phyloP scores from a whole-genome alignment of 1,140 invertebrate species.

The Tenebrio molitor region DNA sequence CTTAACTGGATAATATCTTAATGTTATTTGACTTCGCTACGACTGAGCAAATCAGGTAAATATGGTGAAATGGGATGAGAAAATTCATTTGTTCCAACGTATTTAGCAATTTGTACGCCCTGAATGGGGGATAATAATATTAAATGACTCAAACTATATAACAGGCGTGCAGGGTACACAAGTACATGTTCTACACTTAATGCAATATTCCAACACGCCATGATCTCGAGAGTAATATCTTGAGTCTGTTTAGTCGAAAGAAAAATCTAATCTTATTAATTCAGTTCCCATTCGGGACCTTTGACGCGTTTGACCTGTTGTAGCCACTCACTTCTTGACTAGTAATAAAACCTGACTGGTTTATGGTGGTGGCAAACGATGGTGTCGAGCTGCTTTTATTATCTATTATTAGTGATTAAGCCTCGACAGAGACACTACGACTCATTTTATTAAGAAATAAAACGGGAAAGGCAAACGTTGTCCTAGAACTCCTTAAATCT shows the following conservation, averaged over 20 bases:
- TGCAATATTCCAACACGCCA: too few species aligned
- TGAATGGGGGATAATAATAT: neutral
- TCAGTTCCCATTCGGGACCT: too few species aligned
- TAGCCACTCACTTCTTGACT: neutral
- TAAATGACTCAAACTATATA: too few species aligned
- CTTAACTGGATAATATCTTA: neutral
- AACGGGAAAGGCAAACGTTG: slow-evolving; percentile 15
- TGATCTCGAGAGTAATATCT: too few species aligned
- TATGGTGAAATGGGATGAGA: slow-evolving; percentile 1
- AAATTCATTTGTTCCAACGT: too few species aligned
- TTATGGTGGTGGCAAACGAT: slow-evolving; percentile 16
- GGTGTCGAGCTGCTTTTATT: slow-evolving; percentile 5
- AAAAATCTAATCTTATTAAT: too few species aligned
- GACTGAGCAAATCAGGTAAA: neutral
- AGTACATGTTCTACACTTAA: too few species aligned
- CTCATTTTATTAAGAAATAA: slow-evolving; percentile 28
- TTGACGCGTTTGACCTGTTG: slow-evolving; percentile 20
- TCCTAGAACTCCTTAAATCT: neutral
- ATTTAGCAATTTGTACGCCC: slow-evolving; percentile 10
- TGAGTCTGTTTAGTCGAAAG: too few species aligned
- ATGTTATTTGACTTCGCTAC: neutral
- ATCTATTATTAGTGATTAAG: slow-evolving; percentile 14
- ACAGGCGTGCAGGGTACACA: too few species aligned
- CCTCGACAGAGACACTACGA: neutral
- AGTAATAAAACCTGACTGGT: neutral